Percentiles rank a stretch among this genome's conserved stretches.
Conservation (phyloP, 1,140 invertebrate genomes). For the Drosophila punjabiensis region DNA sequence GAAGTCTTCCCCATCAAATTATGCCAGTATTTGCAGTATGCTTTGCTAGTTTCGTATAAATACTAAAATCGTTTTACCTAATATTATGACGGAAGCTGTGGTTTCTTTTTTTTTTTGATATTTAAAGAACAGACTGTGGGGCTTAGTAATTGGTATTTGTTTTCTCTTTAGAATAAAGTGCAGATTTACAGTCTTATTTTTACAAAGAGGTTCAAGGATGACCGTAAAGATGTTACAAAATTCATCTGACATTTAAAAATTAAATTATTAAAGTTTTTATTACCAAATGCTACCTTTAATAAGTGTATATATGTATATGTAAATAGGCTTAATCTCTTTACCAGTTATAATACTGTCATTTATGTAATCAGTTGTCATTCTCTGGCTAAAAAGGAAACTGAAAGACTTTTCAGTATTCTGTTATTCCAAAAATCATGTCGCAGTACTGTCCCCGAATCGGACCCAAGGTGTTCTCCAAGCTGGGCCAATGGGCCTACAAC, state of each 20-base stretch:
- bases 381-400: slow-evolving; percentile 14
- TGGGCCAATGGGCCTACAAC: slow-evolving; percentile 90
- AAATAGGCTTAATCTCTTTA: background rate
- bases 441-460: slow-evolving; percentile 76
- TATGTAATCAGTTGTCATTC: slow-evolving; percentile 30
- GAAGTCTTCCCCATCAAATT: slow-evolving; percentile 15
- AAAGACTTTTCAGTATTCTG: slow-evolving; percentile 20
- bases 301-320: too few relatives aligned
- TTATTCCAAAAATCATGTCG: slow-evolving; percentile 66
- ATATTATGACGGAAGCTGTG: background rate
- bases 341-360: slow-evolving; percentile 11
- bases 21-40: slow-evolving; percentile 1
- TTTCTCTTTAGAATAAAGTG: background rate
- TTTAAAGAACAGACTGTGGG: background rate
- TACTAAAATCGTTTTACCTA: slow-evolving; percentile 40
- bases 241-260: too few relatives aligned
- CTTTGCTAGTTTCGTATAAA: slow-evolving; percentile 41
- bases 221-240: too few relatives aligned
- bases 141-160: background rate
- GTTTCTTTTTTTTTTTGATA: background rate
- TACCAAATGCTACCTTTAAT: background rate
- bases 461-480: slow-evolving; percentile 76
- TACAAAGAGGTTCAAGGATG: too few relatives aligned
- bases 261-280: background rate
- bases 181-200: background rate